Evolutionary conservation across 2,888 invertebrate species (phyloP), one percentile per base, ranked within the genome.

Genomic region (Urechis unicinctus): DNA sequence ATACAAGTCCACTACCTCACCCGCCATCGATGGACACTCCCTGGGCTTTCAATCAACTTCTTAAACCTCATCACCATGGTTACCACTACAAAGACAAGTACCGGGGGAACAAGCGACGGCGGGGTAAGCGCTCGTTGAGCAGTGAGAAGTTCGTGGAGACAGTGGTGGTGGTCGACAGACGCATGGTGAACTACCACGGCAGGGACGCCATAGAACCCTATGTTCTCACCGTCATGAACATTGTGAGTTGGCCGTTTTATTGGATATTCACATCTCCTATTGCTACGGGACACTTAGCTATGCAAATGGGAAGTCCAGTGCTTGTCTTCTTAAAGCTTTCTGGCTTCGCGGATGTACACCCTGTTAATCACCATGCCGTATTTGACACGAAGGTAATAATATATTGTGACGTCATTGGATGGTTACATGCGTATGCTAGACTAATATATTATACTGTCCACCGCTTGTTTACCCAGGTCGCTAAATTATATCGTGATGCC

Each of bases 141-240:
- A 57, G 17, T 13, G 71, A 72, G 48, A 59, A 68, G 41, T 67
- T 70, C 43, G 73, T 76, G 25, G 75, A 76, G 58, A 75, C 72
- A 0, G 55, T 76, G 49, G 74, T 76, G 21, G 76, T 74, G 6
- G 71, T 70, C 1, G 76, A 76, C 61, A 67, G 64, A 50, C 64
- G 58, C 58, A 73, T 74, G 73, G 66, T 72, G 36, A 65, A 64
- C 28, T 74, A 69, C 61, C 72, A 76, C 57, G 67, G 70, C 67
- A 62, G 62, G 26, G 84, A 86, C 65, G 87, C 88, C 70, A 83
- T 90, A 65, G 87, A 89, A 75, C 88, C 87, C 3, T 92, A 92
- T 78, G 83, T 92, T 30, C 82, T 92, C 50, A 91, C 91, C 53
- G 88, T 92, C 63, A 91, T 92, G 91, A 92, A 92, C 77, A 90